Percentiles rank a stretch among this genome's conserved stretches.
These are phyloP conservation scores for Caenorhabditis brenneri DNA, from an alignment of 1,140 invertebrate genomes.

Conservation along the genomic window DNA sequence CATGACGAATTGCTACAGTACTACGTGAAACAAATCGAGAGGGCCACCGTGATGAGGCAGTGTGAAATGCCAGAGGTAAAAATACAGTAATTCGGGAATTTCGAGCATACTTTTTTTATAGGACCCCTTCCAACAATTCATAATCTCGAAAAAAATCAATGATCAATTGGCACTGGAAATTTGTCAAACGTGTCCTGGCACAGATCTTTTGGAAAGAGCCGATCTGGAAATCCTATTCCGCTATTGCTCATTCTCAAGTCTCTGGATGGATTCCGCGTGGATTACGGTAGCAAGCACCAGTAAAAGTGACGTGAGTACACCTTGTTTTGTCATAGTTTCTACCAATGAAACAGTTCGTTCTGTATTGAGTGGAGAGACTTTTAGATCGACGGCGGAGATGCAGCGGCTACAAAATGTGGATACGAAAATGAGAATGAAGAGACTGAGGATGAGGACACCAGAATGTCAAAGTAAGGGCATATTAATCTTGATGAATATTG, in stretches of 20 bases:
- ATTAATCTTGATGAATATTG: no score
- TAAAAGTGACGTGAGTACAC: background rate
- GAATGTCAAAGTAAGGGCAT: background rate
- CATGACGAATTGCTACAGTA: background rate
- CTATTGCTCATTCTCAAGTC: background rate
- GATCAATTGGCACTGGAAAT: background rate
- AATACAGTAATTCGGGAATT: background rate
- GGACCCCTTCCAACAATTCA: background rate
- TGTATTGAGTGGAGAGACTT: background rate
- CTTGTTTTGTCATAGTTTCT: background rate
- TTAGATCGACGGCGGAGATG: background rate
- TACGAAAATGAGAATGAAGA: background rate
- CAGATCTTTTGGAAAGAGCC: background rate
- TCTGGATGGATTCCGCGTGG: slow-evolving; percentile 16
- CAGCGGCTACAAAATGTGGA: background rate
- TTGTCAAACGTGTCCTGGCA: background rate
- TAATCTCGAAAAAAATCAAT: background rate
- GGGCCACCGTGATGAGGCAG: background rate
- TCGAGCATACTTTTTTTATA: background rate
- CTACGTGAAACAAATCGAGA: slow-evolving; percentile 20
- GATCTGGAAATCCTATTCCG: background rate
- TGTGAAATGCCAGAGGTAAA: background rate
- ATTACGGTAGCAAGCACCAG: background rate
- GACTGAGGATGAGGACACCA: background rate
- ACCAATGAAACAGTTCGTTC: background rate